A percentile compares a stretch with the other conserved stretches of the same genome.
Evolutionary conservation across 2,888 invertebrate species (phyloP).

Genomic region (Apotomis capreana): DNA sequence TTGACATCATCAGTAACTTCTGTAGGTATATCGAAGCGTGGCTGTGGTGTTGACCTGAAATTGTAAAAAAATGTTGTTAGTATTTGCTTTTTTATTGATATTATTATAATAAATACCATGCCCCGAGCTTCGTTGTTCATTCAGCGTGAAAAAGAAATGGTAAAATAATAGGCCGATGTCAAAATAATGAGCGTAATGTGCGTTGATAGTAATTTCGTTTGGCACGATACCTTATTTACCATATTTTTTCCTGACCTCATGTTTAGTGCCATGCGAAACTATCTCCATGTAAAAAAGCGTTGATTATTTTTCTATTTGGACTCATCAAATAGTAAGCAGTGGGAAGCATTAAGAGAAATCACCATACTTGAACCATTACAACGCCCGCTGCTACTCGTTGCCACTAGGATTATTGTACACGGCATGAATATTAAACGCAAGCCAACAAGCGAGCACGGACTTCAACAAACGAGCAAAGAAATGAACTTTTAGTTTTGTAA

Average conservation of each 20-base stretch:
- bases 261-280: not conserved
- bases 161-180: not conserved
- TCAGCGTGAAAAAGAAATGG: constrained; percentile 43
- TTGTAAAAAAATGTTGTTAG: constrained; percentile 45
- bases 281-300: not conserved
- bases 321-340: constrained; percentile 51
- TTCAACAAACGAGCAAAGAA: not conserved
- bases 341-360: constrained; percentile 58
- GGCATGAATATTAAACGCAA: constrained; percentile 22
- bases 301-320: not conserved
- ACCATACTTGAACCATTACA: constrained; percentile 73
- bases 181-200: constrained; percentile 4
- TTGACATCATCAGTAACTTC: constrained; percentile 45
- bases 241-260: not conserved
- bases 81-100: constrained; percentile 37
- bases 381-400: constrained; percentile 45
- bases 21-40: constrained; percentile 44
- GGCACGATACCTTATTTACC: not conserved
- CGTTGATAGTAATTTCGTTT: not conserved
- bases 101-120: constrained; percentile 44
- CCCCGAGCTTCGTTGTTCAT: constrained; percentile 52
- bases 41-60: constrained; percentile 57
- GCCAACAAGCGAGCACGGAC: not conserved
- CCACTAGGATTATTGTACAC: constrained; percentile 36
- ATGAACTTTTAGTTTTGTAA: not conserved